Percentiles rank a stretch among this genome's conserved stretches.
These are phyloP conservation scores for Ochropleura leucogaster DNA, from an alignment of 2,888 invertebrate species.

Conservation along the genomic window DNA sequence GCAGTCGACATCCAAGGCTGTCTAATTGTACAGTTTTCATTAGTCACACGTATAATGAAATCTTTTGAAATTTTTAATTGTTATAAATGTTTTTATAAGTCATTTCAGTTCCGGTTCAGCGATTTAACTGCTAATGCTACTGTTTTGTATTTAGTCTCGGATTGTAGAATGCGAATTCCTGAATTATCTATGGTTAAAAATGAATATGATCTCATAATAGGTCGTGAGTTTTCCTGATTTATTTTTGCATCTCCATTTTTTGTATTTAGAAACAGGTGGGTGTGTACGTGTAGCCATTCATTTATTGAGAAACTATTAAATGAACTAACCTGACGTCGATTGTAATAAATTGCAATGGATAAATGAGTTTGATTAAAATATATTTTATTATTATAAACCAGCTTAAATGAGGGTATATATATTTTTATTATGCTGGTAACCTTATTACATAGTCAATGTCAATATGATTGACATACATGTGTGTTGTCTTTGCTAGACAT, in stretches of 20 bases:
- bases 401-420: too few relatives aligned
- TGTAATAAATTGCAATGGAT: too few relatives aligned
- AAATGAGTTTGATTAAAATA: too few relatives aligned
- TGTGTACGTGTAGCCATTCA: neutral
- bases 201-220: neutral
- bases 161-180: constrained; percentile 13
- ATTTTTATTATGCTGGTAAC: too few relatives aligned
- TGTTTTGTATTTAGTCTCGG: constrained; percentile 20
- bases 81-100: constrained; percentile 27
- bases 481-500: too few relatives aligned
- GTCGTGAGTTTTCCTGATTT: constrained; percentile 1
- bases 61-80: constrained; percentile 44
- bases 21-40: constrained; percentile 51
- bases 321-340: too few relatives aligned
- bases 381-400: too few relatives aligned
- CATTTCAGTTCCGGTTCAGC: constrained; percentile 22
- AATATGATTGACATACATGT: too few relatives aligned
- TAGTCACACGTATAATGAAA: constrained; percentile 39
- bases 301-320: neutral
- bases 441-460: too few relatives aligned
- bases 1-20: constrained; percentile 66
- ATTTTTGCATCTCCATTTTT: neutral
- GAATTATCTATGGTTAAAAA: constrained; percentile 9
- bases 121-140: constrained; percentile 15
- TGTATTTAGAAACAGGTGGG: neutral